Evolutionary conservation across 2,113 vertebrate genomes (phyloP).

Genomic region (Oceanites oceanicus): DNA sequence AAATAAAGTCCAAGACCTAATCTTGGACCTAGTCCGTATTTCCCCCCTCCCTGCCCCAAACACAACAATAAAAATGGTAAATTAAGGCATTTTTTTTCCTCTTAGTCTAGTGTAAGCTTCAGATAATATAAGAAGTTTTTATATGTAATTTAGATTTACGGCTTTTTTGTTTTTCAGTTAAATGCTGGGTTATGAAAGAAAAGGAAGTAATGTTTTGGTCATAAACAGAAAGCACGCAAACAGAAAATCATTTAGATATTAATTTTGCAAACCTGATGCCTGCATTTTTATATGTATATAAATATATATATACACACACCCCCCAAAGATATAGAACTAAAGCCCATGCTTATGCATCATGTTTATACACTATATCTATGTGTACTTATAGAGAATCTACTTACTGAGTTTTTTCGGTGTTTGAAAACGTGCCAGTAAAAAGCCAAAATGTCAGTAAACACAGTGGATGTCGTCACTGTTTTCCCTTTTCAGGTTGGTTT

Average conservation of each 20-base stretch:
- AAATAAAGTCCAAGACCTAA: background rate
- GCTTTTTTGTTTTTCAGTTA: background rate
- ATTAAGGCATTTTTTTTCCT: background rate
- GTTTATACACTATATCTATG: background rate
- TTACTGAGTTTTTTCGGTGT: background rate
- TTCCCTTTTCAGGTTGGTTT: conserved; percentile 65
- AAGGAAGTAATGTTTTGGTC: background rate
- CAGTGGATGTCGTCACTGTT: conserved; percentile 41
- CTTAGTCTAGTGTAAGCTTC: background rate
- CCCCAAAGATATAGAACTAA: background rate
- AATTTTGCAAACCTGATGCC: background rate
- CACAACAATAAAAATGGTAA: background rate
- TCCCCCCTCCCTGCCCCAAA: background rate
- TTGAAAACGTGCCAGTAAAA: conserved; percentile 48
- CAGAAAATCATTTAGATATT: conserved; percentile 12
- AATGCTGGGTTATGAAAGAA: background rate
- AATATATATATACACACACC: background rate
- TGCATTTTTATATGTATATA: background rate
- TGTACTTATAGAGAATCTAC: background rate
- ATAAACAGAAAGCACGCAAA: background rate
- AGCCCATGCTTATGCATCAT: background rate
- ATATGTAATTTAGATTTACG: conserved; percentile 7
- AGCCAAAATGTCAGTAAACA: conserved; percentile 62
- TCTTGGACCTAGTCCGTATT: background rate
- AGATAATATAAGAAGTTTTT: background rate